Evolutionary conservation across 1,140 invertebrate genomes (phyloP), one percentile per base, ranked within the genome.

Genomic region (Stenopsyche tienmushanensis): DNA sequence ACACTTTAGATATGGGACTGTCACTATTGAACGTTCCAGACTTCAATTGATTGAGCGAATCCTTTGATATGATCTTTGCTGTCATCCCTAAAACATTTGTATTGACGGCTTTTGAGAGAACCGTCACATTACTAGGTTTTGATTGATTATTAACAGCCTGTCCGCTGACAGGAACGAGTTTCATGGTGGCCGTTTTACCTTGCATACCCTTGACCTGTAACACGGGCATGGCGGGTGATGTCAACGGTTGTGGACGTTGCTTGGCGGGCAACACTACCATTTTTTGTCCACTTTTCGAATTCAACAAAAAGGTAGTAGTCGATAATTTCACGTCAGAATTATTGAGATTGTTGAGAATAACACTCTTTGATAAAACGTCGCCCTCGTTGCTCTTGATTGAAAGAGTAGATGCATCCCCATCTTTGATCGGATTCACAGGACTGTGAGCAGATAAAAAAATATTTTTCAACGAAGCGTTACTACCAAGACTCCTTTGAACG

Each of bases 201-300:
- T 75, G 72, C 13, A 81, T 72, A 34, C 78, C 76, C 70, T 80
- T 81, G 23, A 81, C 76, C 58, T 80, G 78, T 64, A 80, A 72
- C 24, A 80, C 60, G 1, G 78, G 78, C 49, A 79, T 71, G 50
- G 63, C 13, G 25, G 76, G 75, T 10, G 73, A 74, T 3, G 77
- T 78, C 15, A 75, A 72, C 3, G 70, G 72, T 73, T 80, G 80
- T 21, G 73, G 72, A 29, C 76, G 64, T 10, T 69, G 63, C 66
- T 77, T 78, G 7, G 78, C 76, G 0, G 80, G 80, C 26, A 81
- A 44, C 2, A 81, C 78, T 18, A 81, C 78, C 80, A 80, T 81
- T 70, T 80, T 81, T 70, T 81, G 78, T 5, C 78, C 78, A 3
- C 77, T 77, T 71, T 80, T 81, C 8, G 78, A 77, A 71, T 80